A percentile compares a stretch with the other conserved stretches of the same genome.
These are phyloP conservation scores for Rhimphoctona megacephalus DNA, from an alignment of 2,888 invertebrate genomes.

Conservation along the genomic window DNA sequence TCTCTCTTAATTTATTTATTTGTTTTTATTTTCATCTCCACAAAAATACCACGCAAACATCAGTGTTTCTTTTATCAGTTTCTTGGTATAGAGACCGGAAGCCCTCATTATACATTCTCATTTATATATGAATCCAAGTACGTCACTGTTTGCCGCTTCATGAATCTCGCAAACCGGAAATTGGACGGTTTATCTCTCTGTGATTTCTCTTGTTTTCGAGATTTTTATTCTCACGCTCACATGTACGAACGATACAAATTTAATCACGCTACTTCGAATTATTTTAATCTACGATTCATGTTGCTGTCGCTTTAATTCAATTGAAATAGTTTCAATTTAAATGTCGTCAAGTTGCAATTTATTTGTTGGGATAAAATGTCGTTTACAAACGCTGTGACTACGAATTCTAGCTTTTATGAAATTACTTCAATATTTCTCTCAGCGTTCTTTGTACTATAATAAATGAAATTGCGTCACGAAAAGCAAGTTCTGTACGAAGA, in stretches of 20 bases:
- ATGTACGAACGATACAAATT: neutral
- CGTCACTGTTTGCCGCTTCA: slow-evolving; percentile 21
- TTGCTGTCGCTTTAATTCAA: neutral
- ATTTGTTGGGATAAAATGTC: neutral
- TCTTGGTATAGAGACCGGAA: slow-evolving; percentile 46
- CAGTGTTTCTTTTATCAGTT: slow-evolving; percentile 31
- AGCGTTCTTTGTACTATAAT: neutral
- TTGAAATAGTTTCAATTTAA: neutral
- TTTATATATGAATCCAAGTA: slow-evolving; percentile 16
- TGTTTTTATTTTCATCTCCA: slow-evolving; percentile 35
- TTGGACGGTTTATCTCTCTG: slow-evolving; percentile 28
- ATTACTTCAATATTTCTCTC: neutral
- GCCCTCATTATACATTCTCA: slow-evolving; percentile 32
- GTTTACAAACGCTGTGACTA: neutral
- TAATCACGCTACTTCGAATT: neutral
- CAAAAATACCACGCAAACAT: slow-evolving; percentile 1
- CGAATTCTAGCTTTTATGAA: neutral
- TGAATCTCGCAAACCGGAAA: slow-evolving; percentile 48
- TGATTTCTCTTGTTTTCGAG: slow-evolving; percentile 28
- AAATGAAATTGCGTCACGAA: neutral
- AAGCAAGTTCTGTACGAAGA: neutral
- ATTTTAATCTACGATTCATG: neutral
- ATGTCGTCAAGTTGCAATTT: neutral
- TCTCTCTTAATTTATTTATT: slow-evolving; percentile 26
- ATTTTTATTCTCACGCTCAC: slow-evolving; percentile 16